Conservation (phyloP, 2,888 invertebrate species). For the Neelides folsomi region DNA sequence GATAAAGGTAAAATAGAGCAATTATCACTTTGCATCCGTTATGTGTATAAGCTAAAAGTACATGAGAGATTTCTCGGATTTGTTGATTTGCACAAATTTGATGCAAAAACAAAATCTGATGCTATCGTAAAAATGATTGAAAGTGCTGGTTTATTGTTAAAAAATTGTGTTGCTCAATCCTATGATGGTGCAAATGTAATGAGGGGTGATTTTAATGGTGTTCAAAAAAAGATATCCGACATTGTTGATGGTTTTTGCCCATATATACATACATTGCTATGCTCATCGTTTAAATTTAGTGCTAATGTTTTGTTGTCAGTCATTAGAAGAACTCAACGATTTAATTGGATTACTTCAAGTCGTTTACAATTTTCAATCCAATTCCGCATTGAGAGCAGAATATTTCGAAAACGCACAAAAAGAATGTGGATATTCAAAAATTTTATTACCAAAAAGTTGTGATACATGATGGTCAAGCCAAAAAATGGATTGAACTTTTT, state of each 20-base stretch:
- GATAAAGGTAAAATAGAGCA: not conserved
- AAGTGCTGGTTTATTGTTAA: not conserved
- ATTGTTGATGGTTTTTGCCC: not conserved
- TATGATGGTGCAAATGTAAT: constrained; percentile 2
- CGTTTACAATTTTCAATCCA: not conserved
- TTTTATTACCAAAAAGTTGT: not conserved
- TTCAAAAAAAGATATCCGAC: not conserved
- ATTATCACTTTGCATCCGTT: not conserved
- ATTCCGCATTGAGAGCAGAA: not conserved
- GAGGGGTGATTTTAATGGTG: not conserved
- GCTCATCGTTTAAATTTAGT: constrained; percentile 1
- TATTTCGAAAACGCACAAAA: constrained; percentile 1
- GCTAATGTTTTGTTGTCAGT: not conserved
- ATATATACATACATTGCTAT: constrained; percentile 1
- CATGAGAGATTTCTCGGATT: constrained; percentile 2
- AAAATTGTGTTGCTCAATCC: not conserved
- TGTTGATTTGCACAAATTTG: not conserved
- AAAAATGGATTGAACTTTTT: not conserved
- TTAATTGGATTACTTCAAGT: not conserved
- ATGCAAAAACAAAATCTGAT: not conserved
- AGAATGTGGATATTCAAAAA: not conserved
- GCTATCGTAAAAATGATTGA: not conserved
- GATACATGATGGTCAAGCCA: not conserved
- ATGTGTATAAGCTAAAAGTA: not conserved
- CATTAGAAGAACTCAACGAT: not conserved